Evolutionary conservation across 2,888 invertebrate genomes (phyloP).

Genomic region (Apamea monoglypha): DNA sequence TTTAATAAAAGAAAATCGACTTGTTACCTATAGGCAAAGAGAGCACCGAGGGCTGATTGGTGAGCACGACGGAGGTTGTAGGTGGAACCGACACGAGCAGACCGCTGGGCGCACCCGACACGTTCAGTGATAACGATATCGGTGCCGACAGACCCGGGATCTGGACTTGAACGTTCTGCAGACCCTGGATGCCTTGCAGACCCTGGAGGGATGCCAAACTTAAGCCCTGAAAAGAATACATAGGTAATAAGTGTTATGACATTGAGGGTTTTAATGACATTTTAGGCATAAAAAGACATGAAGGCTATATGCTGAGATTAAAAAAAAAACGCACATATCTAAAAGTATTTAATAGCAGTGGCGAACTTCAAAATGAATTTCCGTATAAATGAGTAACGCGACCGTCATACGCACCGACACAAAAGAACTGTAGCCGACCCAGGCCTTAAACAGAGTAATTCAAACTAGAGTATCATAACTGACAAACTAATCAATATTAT

Average conservation of each 20-base stretch:
- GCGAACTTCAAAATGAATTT: background rate
- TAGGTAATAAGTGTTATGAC: background rate
- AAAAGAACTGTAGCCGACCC: background rate
- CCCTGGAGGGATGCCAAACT: slow-evolving; percentile 94
- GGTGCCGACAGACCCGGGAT: slow-evolving; percentile 96
- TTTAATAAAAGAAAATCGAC: background rate
- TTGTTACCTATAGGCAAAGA: slow-evolving; percentile 91
- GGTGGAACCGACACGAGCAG: slow-evolving; percentile 93
- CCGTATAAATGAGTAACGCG: background rate
- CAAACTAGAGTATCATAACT: background rate
- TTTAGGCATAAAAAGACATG: background rate
- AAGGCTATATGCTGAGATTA: background rate
- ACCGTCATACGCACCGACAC: background rate
- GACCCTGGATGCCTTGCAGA: slow-evolving; percentile 93
- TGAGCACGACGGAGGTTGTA: slow-evolving; percentile 86
- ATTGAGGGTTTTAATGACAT: background rate
- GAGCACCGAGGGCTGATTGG: slow-evolving; percentile 90
- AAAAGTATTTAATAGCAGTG: background rate
- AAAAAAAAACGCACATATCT: background rate
- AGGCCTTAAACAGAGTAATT: background rate
- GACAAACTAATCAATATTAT: background rate
- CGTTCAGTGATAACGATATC: slow-evolving; percentile 94
- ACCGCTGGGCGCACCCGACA: slow-evolving; percentile 92
- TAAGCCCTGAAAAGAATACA: slow-evolving; percentile 88
- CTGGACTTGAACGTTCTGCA: slow-evolving; percentile 95